Evolutionary conservation across 2,888 invertebrate genomes (phyloP), one percentile per base, ranked within the genome.

Genomic region (Polylopha cassiicola): DNA sequence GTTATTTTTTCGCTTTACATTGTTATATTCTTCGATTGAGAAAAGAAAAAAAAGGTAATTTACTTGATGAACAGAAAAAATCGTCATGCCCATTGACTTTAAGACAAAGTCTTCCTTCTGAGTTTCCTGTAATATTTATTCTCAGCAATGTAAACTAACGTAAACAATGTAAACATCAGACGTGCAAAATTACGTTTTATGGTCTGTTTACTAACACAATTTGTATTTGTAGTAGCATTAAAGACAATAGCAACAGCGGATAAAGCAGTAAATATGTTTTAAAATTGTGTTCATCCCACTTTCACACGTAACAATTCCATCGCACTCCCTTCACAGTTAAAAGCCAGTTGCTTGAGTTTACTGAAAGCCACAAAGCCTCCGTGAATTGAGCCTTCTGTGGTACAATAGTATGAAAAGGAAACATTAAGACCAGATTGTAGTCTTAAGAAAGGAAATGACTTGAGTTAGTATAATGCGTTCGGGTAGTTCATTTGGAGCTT

Each of bases 341-440:
- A 75, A 75, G 75, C 74, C 70, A 67, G 72, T 70, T 71, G 57
- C 68, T 64, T 58, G 60, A 68, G 72, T 65, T 70, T 71, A 72
- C 70, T 72, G 71, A 74, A 73, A 73, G 73, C 73, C 61, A 57
- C 65, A 61, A 62, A 73, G 61, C 65, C 65, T 58, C 63, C 56
- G 68, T 72, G 69, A 71, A 74, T 73, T 72, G 69, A 65, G 67
- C 63, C 62, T 64, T 56, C 65, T 49, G 57, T 44, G 53, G 51
- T 58, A 79, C 78, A 78, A 79, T 78, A 59, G 70, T 53, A 61
- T 74, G 65, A 70, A 67, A 70, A 72, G 70, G 73, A 62, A 72
- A 68, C 73, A 74, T 75, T 74, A 75, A 66, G 65, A 64, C 60
- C 68, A 73, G 70, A 73, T 73, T 73, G 68, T 57, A 70, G 70